Base-by-base conservation (phyloP, 1,140 invertebrate species). In the Paralvinella palmiformis region DNA sequence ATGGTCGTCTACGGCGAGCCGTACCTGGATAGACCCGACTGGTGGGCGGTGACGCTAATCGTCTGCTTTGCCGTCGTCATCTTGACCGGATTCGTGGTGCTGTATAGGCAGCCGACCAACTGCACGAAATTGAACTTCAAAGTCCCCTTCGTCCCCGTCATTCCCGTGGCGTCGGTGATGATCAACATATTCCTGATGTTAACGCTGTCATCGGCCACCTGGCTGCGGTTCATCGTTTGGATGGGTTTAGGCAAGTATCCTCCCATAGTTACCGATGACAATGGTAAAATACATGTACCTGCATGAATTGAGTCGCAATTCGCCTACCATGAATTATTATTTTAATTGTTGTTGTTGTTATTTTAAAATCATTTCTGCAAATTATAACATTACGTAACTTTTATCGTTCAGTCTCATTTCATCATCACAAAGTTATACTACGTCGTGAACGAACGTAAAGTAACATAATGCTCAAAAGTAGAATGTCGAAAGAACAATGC, bases 191-290 rank as follows among this genome's bases (percentile, higher is more conserved):
- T 75, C 37, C 66, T 81, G 53, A 67, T 80, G 66, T 61, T 77
- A 17, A 67, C 71, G 17, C 67, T 81, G 32, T 73, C 76, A 24
- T 62, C 55, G 36, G 65, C 63, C 33, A 75, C 73, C n/a, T 81
- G 78, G 77, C 52, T 77, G 4, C 69, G 77, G 44, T 79, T 80
- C 62, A 48, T 67, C 29, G n/a, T 78, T 0, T 79, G 77, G 77
- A 70, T 77, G 57, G 36, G 65, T 24, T 13, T 74, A 45, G 78
- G 77, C 82, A 69, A 68, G 71, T 66, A 27, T 32, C 7, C 6
- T 27, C 20, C 7, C 22, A 58, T 58, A 10, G 13, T 15, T 53
- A 53, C 15, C 50, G 22, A 7, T 53, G 50, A n/a, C n/a, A n/a
- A n/a, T n/a, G n/a, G n/a, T n/a, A n/a, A n/a, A n/a, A n/a, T n/a